phyloP scores from a whole-genome alignment of 2,113 vertebrate species.

The Neodon shergylaensis region DNA sequence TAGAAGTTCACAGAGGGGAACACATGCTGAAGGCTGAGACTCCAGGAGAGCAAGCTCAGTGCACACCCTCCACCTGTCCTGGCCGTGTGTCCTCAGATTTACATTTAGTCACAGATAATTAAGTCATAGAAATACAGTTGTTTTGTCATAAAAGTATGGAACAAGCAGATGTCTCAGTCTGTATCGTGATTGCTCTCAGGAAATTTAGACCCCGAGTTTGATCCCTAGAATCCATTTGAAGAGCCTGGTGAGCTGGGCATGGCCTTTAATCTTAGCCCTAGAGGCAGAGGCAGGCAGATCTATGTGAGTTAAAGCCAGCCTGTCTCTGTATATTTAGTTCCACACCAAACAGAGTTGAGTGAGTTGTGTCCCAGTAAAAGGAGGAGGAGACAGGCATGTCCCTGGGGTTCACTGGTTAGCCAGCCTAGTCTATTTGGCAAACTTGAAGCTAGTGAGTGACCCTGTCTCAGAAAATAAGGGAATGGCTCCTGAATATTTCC shows the following conservation, averaged over 20 bases:
- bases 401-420: neutral
- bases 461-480: neutral
- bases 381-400: neutral
- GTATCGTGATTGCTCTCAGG: too few species aligned
- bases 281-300: neutral
- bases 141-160: too few species aligned
- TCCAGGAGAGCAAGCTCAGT: neutral
- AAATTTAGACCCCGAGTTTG: neutral
- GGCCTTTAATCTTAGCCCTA: neutral
- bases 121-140: too few species aligned
- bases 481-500: rapidly evolving
- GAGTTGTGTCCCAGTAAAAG: neutral
- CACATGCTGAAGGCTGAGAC: neutral
- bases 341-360: neutral
- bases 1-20: neutral
- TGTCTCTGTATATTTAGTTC: neutral
- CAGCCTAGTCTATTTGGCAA: neutral
- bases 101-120: neutral
- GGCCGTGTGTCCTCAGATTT: neutral
- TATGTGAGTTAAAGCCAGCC: neutral
- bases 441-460: neutral
- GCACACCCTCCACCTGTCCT: neutral
- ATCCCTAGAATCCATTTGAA: neutral
- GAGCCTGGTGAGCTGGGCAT: rapidly evolving
- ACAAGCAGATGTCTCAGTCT: too few species aligned